Base-by-base conservation (phyloP, 2,888 invertebrate genomes). In the Xestia xanthographa region DNA sequence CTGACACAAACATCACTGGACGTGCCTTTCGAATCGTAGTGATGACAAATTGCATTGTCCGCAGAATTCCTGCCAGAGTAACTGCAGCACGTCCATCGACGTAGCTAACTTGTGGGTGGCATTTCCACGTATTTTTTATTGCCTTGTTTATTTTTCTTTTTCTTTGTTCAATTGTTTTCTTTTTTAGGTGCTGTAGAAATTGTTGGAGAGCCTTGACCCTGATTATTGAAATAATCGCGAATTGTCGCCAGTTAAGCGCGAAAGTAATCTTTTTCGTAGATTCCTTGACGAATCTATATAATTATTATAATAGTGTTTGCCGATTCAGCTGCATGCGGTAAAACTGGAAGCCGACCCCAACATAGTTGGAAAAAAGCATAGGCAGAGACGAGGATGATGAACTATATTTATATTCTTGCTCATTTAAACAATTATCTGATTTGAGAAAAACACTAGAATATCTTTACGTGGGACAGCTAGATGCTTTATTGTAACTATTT, bases 31-130 rank as follows among this genome's bases (percentile, higher is more conserved):
- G 17, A 53, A 58, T 56, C 58, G 68, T 43, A 65, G 43, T 83
- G 85, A 50, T 83, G 81, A 86, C 66, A 53, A 75, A 26, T n/a
- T 58, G 87, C 87, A 85, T 87, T 85, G 87, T 87, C 80, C 76
- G 87, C 82, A 66, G 79, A 83, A 83, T 83, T 83, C 83, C 48
- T 69, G 26, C 34, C 60, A 4, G 34, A 14, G 29, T 8, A n/a
- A 6, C 1, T 14, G 63, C 4, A 26, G 66, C 75, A 79, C 82
- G 82, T 75, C 34, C 56, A n/a, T 60, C 48, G 45, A 41, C 62
- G 50, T n/a, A 43, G 50, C 26, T n/a, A 14, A 34, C 48, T 62
- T 53, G 74, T 41, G 83, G 80, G 67, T 80, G 83, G 80, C 65
- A 83, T 60, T 80, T 65, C 70, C 66, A 38, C 5, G 72, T 83